Base-by-base conservation (phyloP, 2,113 vertebrate genomes). In the Propithecus coquereli region DNA sequence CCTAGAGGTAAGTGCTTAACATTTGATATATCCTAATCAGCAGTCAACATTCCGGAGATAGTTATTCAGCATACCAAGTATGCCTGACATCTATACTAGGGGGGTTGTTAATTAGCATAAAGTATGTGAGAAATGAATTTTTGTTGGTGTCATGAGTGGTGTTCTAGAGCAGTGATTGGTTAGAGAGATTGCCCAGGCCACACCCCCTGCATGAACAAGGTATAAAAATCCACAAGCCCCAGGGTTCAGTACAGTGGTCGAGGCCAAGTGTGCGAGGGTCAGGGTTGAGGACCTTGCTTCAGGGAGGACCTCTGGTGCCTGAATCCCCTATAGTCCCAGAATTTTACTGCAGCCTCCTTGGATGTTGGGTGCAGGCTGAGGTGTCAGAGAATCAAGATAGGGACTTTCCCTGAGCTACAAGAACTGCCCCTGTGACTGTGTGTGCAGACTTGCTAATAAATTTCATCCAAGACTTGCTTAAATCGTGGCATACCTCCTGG, bases 101-200 rank as follows among this genome's bases (percentile, higher is more conserved):
- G 61, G 32, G 32, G 45, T 59, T 68, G 65, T 45, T 50, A 40
- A 57, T 95, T 83, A 84, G 83, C 70, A 65, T 52, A 87, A 77
- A 20, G 37, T 77, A 22, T 71, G 54, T 57, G 37, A 87, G 90
- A 73, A 88, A 43, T 34, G 57, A 66, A 27, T 85, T 80, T 61
- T 85, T 66, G 8, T 45, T 61, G 68, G 25, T 47, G 25, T 76
- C 23, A 59, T 8, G 50, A 81, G n/a, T 40, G 85, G 45, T 14
- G 17, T 45, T 84, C 14, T 16, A 45, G 59, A 37, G 85, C 59
- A 30, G 57, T 45, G 45, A 45, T 61, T 27, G 32, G 40, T 76
- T 52, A 54, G 37, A n/a, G 47, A 59, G 47, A 23, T 22, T 18
- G 37, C 40, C 52, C 13, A n/a, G 43, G 59, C 32, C 13, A 16